Evolutionary conservation across 2,888 invertebrate genomes (phyloP).

Genomic region (Ectobius pallidus): DNA sequence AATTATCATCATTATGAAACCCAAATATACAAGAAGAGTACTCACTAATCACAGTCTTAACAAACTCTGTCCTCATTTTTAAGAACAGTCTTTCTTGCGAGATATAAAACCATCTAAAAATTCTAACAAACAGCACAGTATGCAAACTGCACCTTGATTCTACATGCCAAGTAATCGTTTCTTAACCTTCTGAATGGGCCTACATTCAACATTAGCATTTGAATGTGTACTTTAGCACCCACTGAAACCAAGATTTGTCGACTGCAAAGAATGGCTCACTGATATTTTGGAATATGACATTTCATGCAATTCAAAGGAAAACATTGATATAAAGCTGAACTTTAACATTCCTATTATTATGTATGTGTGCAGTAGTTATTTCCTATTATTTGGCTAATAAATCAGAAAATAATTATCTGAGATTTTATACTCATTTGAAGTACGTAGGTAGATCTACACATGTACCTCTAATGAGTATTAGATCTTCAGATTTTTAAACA

Average conservation of each 20-base stretch:
- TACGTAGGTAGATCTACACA: slow-evolving; percentile 1
- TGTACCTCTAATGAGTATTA: background rate
- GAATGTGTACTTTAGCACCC: background rate
- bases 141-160: background rate
- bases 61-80: slow-evolving; percentile 34
- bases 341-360: slow-evolving; percentile 17
- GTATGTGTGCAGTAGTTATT: slow-evolving; percentile 2
- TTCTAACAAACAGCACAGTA: slow-evolving; percentile 9
- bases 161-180: background rate
- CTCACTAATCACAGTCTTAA: slow-evolving; percentile 43
- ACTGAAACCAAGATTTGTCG: background rate
- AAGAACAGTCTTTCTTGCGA: slow-evolving; percentile 34
- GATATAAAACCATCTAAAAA: slow-evolving; percentile 35
- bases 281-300: background rate
- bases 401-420: background rate
- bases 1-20: slow-evolving; percentile 25
- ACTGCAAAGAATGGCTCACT: slow-evolving; percentile 9
- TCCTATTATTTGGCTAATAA: background rate
- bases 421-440: background rate
- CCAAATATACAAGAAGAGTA: slow-evolving; percentile 35
- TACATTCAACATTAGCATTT: slow-evolving; percentile 1
- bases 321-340: slow-evolving; percentile 7
- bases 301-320: slow-evolving; percentile 11
- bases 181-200: background rate
- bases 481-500: background rate